A percentile compares a stretch with the other conserved stretches of the same genome.
phyloP scores from a whole-genome alignment of 2,113 vertebrate species.

The Actenoides lindsayi region DNA sequence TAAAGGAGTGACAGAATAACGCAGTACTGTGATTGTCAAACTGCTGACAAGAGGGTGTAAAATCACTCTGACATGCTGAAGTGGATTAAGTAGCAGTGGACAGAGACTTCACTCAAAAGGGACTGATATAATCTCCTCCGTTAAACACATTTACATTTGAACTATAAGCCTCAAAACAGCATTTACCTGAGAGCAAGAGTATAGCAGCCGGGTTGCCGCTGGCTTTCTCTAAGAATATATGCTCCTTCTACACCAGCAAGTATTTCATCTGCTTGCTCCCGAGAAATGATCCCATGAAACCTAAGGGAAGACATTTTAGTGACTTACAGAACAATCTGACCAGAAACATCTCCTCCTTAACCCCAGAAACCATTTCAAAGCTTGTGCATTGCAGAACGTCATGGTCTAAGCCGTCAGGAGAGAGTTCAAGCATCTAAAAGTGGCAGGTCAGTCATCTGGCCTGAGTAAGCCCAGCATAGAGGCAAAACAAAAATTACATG shows the following conservation, averaged over 20 bases:
- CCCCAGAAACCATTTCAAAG: background rate
- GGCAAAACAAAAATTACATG: background rate
- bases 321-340: background rate
- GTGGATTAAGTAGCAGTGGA: rapidly evolving
- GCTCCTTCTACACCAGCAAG: slow-evolving; percentile 88
- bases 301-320: slow-evolving; percentile 68
- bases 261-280: slow-evolving; percentile 92
- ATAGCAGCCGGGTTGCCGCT: slow-evolving; percentile 93
- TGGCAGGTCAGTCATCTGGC: background rate
- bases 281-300: slow-evolving; percentile 95
- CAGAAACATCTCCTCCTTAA: background rate
- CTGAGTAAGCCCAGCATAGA: background rate
- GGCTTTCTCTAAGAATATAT: slow-evolving; percentile 97
- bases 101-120: background rate
- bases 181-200: slow-evolving; percentile 94
- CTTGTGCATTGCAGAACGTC: background rate
- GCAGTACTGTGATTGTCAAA: background rate
- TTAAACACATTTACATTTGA: background rate
- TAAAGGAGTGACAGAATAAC: background rate
- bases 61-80: background rate
- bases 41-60: background rate
- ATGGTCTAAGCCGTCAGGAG: background rate
- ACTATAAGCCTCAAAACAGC: background rate
- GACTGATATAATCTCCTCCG: background rate
- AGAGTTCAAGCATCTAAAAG: background rate